Evolutionary conservation across 2,113 vertebrate genomes (phyloP).

Genomic region (Psilopogon haemacephalus): DNA sequence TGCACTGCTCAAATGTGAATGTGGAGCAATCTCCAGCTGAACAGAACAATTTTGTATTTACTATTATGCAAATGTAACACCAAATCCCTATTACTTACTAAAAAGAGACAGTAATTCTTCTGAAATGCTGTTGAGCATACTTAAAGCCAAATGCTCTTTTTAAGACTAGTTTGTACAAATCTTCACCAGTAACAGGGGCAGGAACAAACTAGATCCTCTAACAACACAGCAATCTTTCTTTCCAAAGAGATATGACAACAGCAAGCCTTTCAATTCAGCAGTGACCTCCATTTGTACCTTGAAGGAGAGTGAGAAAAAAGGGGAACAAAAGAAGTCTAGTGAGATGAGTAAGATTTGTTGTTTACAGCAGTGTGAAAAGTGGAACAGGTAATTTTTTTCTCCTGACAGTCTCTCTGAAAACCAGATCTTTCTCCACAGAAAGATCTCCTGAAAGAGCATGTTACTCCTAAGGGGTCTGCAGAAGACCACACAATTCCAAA

Average conservation of each 20-base stretch:
- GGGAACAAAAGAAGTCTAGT: background rate
- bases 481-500: background rate
- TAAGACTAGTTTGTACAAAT: background rate
- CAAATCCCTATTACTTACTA: background rate
- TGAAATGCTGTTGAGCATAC: rapidly evolving
- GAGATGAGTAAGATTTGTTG: background rate
- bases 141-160: background rate
- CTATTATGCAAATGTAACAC: background rate
- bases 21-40: background rate
- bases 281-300: background rate
- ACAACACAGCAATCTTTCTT: background rate
- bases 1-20: background rate
- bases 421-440: background rate
- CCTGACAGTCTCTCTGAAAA: background rate
- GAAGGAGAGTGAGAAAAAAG: background rate
- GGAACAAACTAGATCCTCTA: background rate
- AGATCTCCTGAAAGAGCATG: background rate
- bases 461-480: background rate
- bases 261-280: background rate
- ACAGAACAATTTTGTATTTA: background rate
- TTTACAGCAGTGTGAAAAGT: too few species aligned
- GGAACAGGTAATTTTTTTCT: too few species aligned
- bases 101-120: background rate
- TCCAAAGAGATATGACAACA: background rate
- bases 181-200: background rate